Conservation (phyloP, 2,797 vertebrate genomes). For the Pterois miles region DNA sequence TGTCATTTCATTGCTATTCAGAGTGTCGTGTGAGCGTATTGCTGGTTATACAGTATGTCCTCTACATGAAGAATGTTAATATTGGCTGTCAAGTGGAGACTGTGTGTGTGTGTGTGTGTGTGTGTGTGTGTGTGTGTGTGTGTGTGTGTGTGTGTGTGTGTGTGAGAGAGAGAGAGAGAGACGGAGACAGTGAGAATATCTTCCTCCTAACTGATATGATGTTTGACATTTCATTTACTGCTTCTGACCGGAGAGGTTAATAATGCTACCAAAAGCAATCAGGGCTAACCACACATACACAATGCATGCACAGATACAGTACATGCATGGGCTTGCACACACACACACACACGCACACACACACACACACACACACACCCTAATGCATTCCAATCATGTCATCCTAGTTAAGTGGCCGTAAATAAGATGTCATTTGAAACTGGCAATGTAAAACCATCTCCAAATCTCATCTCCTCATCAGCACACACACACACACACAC, state of each 20-base stretch:
- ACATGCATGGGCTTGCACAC: neutral
- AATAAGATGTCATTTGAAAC: slow-evolving; percentile 71
- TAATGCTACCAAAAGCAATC: slow-evolving; percentile 78
- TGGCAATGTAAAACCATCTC: slow-evolving; percentile 47
- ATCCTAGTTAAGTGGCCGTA: slow-evolving; percentile 54
- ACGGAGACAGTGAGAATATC: slow-evolving; percentile 38
- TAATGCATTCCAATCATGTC: slow-evolving; percentile 66
- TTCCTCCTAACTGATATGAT: slow-evolving; percentile 71
- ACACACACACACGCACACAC: neutral
- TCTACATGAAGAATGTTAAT: slow-evolving; percentile 61
- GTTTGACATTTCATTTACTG: slow-evolving; percentile 81
- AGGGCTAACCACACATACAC: slow-evolving; percentile 34
- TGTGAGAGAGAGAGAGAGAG: no score
- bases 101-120: slow-evolving; percentile 33
- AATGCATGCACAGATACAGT: neutral
- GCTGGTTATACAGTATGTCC: slow-evolving; percentile 28
- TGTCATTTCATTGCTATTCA: slow-evolving; percentile 64
- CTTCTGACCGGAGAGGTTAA: slow-evolving; percentile 73
- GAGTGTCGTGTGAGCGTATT: slow-evolving; percentile 35
- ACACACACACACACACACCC: neutral
- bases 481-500: neutral
- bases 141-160: neutral
- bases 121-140: slow-evolving; percentile 21
- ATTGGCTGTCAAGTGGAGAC: slow-evolving; percentile 34
- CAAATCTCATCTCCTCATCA: slow-evolving; percentile 44